Base-by-base conservation (phyloP, 2,113 vertebrate species). In the Seriola quinqueradiata region DNA sequence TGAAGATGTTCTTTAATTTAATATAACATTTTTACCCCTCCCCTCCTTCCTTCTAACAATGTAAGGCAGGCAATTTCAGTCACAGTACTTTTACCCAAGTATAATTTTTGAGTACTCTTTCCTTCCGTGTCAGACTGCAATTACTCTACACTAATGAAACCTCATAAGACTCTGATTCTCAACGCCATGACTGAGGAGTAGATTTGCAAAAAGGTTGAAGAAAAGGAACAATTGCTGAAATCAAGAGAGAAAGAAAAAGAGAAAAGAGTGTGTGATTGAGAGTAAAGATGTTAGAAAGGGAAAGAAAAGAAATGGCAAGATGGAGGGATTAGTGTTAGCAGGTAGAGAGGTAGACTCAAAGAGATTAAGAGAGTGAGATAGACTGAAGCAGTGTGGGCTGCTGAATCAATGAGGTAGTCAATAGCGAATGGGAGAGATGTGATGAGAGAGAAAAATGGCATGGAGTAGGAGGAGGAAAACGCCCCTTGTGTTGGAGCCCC, bases 351-450 rank as follows among this genome's bases (percentile, higher is more conserved):
- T 76, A 76, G 91, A 89, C 76, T 87, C 40, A 12, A 10, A 70
- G 84, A 84, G 90, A 92, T 87, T 88, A 83, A 80, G 84, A 90
- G 81, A 76, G 77, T 11, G 71, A 90, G 89, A 87, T 48, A 70
- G 81, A 81, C 36, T 3, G 61, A 82, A 82, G 60, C 63, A 58
- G 71, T 78, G 81, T 48, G 60, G 82, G 64, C 70, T 3, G 12
- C 68, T 9, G 77, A 88, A 93, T 93, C 92, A 89, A 92, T 93
- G 90, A 73, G 87, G 68, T 23, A 1, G 89, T 91, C 90, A 42
- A 92, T 90, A 75, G 75, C 0, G 82, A 84, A 85, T 73, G 70
- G 77, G 83, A 70, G 81, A 66, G 85, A 86, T 81, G 90, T 77
- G 90, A 86, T 59, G 87, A 78, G 90, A 81, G 76, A 76, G 81